Evolutionary conservation across 37 sponge, comb jelly and placozoan genomes (phyloP).

Genomic region (Theonella swinhoei): DNA sequence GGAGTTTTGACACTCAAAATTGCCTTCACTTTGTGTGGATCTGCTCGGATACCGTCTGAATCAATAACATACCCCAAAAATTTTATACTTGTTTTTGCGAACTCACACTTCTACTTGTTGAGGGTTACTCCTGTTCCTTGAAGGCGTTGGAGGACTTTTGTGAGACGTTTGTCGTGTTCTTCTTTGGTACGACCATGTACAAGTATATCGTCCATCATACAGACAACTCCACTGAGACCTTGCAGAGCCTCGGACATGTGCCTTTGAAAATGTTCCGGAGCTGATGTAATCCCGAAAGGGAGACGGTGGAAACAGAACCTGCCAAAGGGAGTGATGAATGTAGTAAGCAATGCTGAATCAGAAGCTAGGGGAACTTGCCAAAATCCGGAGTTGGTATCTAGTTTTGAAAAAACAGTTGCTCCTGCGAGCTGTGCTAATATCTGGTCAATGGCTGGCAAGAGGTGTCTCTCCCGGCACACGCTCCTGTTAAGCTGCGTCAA

Average conservation of each 20-base stretch:
- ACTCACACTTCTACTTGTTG: conserved; percentile 51
- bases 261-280: conserved; percentile 51
- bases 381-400: conserved; percentile 64
- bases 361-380: conserved; percentile 55
- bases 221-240: conserved; percentile 43
- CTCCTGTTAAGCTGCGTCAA: conserved; percentile 45
- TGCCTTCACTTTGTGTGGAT: conserved; percentile 49
- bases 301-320: conserved; percentile 17
- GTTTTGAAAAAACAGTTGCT: conserved; percentile 37
- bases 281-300: conserved; percentile 41
- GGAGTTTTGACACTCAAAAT: conserved; percentile 1
- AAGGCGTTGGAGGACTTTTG: conserved; percentile 3
- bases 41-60: conserved; percentile 35
- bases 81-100: not conserved
- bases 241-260: conserved; percentile 21
- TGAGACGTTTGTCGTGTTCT: conserved; percentile 34
- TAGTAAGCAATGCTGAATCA: conserved; percentile 13
- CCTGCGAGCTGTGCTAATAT: too few relatives aligned
- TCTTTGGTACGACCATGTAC: not conserved
- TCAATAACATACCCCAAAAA: conserved; percentile 27
- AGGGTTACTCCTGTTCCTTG: conserved; percentile 50
- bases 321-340: conserved; percentile 52
- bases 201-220: conserved; percentile 40
- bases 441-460: conserved; percentile 55
- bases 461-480: conserved; percentile 43